phyloP scores from a whole-genome alignment of 2,888 invertebrate species.

The Saturnia japonica region DNA sequence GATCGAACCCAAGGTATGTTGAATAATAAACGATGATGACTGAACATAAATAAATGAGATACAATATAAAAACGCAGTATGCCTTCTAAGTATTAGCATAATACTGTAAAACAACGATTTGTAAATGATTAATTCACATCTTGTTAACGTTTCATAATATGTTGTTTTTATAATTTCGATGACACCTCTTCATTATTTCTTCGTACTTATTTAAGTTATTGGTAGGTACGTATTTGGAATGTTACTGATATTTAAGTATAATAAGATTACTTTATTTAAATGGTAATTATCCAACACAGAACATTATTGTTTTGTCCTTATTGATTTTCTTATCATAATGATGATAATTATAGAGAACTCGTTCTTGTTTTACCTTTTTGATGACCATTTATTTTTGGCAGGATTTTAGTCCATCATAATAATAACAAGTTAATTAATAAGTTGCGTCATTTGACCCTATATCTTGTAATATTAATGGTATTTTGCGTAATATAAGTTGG shows the following conservation, averaged over 20 bases:
- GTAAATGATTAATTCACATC: slow-evolving; percentile 62
- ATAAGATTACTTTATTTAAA: slow-evolving; percentile 16
- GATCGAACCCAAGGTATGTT: slow-evolving; percentile 63
- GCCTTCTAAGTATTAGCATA: slow-evolving; percentile 54
- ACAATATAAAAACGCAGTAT: slow-evolving; percentile 51
- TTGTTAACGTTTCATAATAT: slow-evolving; percentile 60
- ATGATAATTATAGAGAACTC: not conserved
- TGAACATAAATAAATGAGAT: slow-evolving; percentile 71
- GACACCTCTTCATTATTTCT: slow-evolving; percentile 64
- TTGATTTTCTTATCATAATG: not conserved
- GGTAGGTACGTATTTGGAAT: slow-evolving; percentile 45
- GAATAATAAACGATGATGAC: slow-evolving; percentile 73
- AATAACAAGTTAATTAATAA: too few relatives aligned
- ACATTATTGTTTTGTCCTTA: not conserved
- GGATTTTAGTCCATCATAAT: too few relatives aligned
- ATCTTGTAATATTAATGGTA: too few relatives aligned
- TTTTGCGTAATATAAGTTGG: too few relatives aligned
- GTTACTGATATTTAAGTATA: slow-evolving; percentile 36
- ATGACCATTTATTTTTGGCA: not conserved
- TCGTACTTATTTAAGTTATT: slow-evolving; percentile 46
- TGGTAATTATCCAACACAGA: too few relatives aligned
- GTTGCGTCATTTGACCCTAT: too few relatives aligned
- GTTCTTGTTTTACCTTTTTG: not conserved
- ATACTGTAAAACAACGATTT: slow-evolving; percentile 48
- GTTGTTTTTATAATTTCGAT: slow-evolving; percentile 57